phyloP scores from a whole-genome alignment of 2,797 vertebrate species.

The Smutsia gigantea region DNA sequence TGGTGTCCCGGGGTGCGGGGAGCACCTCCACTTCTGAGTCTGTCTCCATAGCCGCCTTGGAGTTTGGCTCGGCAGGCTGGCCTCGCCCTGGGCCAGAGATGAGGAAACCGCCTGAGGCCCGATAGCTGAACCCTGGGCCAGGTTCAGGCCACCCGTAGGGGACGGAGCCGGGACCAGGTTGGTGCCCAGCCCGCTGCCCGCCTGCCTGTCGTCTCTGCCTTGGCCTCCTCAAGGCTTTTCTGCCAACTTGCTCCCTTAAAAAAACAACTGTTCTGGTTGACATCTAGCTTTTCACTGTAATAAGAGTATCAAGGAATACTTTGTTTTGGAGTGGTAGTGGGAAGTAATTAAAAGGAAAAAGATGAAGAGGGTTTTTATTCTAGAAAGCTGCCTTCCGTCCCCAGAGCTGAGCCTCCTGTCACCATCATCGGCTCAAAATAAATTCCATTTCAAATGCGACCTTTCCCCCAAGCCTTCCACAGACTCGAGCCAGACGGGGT shows the following conservation, averaged over 20 bases:
- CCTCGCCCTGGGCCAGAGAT: neutral
- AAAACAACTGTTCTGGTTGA: neutral
- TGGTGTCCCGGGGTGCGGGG: neutral
- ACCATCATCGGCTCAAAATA: constrained; percentile 6
- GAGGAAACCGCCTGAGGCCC: neutral
- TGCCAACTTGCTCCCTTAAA: neutral
- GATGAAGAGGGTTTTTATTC: constrained; percentile 15
- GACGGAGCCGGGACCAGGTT: neutral
- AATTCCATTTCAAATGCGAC: constrained; percentile 8
- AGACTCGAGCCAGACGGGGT: constrained; percentile 30
- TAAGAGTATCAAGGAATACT: neutral
- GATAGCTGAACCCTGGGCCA: neutral
- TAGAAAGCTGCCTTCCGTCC: constrained; percentile 31
- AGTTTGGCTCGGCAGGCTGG: neutral
- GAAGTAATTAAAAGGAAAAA: neutral
- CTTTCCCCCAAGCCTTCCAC: neutral
- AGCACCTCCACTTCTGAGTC: constrained; percentile 19
- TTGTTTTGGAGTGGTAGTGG: neutral
- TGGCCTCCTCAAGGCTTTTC: neutral
- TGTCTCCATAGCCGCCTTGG: neutral
- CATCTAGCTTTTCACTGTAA: neutral
- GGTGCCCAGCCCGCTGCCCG: too few relatives aligned
- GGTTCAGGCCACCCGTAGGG: neutral
- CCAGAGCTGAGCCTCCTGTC: neutral
- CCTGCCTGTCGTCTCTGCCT: fast-evolving